Percentiles rank a stretch among this genome's conserved stretches.
Conservation (phyloP, 2,113 vertebrate genomes). For the Seriola rivoliana region DNA sequence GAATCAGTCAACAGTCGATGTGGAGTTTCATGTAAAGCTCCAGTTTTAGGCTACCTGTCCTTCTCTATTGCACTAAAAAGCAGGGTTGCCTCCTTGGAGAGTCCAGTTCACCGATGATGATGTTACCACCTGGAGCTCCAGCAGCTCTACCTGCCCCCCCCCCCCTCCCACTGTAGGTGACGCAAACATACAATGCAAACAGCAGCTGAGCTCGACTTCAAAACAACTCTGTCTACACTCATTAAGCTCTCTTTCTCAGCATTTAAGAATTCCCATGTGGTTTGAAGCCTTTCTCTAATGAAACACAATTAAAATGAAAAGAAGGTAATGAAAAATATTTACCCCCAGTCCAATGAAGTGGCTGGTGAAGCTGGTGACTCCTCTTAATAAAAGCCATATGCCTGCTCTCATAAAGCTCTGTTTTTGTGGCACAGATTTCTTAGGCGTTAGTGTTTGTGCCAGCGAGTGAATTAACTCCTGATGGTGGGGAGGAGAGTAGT, state of each 20-base stretch:
- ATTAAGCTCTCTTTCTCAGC: constrained; percentile 72
- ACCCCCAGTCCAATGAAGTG: constrained; percentile 75
- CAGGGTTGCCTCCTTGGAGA: not conserved
- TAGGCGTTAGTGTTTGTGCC: constrained; percentile 49
- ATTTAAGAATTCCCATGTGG: constrained; percentile 76
- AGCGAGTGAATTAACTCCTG: constrained; percentile 64
- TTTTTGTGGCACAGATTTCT: constrained; percentile 71
- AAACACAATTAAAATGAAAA: constrained; percentile 77
- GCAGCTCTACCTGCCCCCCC: constrained; percentile 48
- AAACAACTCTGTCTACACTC: constrained; percentile 65
- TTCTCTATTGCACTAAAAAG: constrained; percentile 2
- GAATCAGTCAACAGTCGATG: constrained; percentile 16
- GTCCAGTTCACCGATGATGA: constrained; percentile 35
- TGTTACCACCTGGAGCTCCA: constrained; percentile 58
- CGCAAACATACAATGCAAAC: constrained; percentile 41
- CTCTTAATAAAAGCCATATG: constrained; percentile 81
- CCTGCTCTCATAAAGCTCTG: constrained; percentile 70
- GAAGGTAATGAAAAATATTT: constrained; percentile 80
- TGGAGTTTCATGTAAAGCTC: constrained; percentile 13
- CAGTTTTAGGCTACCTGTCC: constrained; percentile 6
- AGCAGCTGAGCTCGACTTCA: constrained; percentile 24
- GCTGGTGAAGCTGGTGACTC: constrained; percentile 73
- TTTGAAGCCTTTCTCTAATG: constrained; percentile 75
- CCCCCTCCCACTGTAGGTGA: constrained; percentile 26
- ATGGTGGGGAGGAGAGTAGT: constrained; percentile 23